A percentile compares a stretch with the other conserved stretches of the same genome.
Conservation (phyloP, 2,888 invertebrate species). For the Amphiduros pacificus region DNA sequence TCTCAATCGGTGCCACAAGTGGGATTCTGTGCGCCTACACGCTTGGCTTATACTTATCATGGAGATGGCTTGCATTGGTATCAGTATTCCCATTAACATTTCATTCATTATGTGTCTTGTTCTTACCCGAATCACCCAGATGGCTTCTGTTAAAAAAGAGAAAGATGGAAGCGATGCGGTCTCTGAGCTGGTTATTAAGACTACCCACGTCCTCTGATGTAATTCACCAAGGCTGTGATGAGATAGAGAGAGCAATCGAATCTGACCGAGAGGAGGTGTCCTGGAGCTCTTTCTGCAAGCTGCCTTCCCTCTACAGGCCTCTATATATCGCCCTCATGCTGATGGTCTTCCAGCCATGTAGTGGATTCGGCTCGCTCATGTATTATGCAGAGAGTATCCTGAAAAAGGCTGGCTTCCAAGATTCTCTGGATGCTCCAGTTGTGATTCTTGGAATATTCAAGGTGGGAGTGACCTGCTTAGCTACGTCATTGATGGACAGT, state of each 20-base stretch:
- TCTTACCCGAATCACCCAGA: constrained; percentile 90
- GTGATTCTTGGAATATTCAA: constrained; percentile 88
- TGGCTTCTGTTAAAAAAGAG: constrained; percentile 81
- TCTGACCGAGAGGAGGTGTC: constrained; percentile 22
- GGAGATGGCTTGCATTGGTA: constrained; percentile 78
- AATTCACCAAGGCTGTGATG: constrained; percentile 52
- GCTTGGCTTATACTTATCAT: constrained; percentile 76
- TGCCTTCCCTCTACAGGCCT: constrained; percentile 63
- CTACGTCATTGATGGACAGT: constrained; percentile 84
- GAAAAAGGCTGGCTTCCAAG: constrained; percentile 75
- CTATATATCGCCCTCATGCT: constrained; percentile 80
- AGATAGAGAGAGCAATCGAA: constrained; percentile 51
- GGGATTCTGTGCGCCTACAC: constrained; percentile 80
- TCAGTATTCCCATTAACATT: constrained; percentile 78
- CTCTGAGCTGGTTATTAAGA: constrained; percentile 73
- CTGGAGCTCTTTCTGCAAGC: constrained; percentile 21
- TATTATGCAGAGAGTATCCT: constrained; percentile 88
- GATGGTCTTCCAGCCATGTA: constrained; percentile 94
- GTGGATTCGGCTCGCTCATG: constrained; percentile 93
- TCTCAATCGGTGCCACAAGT: constrained; percentile 81
- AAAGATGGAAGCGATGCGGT: constrained; percentile 73
- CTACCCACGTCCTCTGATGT: constrained; percentile 80
- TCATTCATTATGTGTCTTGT: constrained; percentile 76
- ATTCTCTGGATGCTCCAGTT: constrained; percentile 64
- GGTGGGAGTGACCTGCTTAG: constrained; percentile 83